These are phyloP conservation scores for Reinhardtius hippoglossoides DNA, from an alignment of 2,113 vertebrate species.

Conservation along the genomic window DNA sequence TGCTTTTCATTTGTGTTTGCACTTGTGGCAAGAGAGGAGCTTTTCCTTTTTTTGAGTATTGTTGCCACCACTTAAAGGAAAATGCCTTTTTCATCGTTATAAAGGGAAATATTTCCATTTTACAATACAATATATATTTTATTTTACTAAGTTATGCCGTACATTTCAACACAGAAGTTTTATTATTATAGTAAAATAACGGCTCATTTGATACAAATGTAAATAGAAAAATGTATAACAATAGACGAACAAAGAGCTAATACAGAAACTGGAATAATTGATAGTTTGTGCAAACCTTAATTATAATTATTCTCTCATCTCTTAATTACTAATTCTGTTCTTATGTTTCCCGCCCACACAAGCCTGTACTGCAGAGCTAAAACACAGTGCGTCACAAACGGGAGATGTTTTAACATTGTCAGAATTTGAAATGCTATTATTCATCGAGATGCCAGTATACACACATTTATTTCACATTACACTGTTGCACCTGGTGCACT, in stretches of 20 bases:
- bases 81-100: too few relatives aligned
- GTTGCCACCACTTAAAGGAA: too few relatives aligned
- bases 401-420: background rate
- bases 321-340: background rate
- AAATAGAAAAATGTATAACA: background rate
- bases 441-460: background rate
- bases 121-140: too few relatives aligned
- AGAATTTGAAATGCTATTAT: background rate
- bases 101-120: too few relatives aligned
- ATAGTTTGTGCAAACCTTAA: background rate
- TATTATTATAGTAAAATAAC: too few relatives aligned
- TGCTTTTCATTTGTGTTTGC: too few relatives aligned
- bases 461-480: background rate
- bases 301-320: constrained; percentile 12
- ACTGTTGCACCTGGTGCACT: background rate
- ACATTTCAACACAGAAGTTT: too few relatives aligned
- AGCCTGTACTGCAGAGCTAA: background rate
- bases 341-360: background rate
- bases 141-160: too few relatives aligned
- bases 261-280: too few relatives aligned
- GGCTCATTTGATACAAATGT: too few relatives aligned
- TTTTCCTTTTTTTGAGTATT: too few relatives aligned
- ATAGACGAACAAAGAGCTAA: background rate
- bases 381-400: background rate
- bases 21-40: too few relatives aligned